Conservation (phyloP, 2,797 vertebrate species). For the Margarornis squamiger region DNA sequence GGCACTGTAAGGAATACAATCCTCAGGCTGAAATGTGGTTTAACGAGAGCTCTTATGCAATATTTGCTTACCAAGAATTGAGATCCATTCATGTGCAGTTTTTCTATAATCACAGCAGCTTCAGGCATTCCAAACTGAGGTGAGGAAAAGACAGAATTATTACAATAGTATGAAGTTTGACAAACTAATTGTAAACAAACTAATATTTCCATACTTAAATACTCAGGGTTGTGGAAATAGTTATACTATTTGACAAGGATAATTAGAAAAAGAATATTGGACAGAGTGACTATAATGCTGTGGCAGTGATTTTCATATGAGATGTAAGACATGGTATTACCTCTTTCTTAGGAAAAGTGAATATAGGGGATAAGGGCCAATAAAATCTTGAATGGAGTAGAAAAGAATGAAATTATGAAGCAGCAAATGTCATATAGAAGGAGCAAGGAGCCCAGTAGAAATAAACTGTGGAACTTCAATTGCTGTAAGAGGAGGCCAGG, state of each 20-base stretch:
- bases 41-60: background rate
- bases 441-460: background rate
- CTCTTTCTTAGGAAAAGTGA: background rate
- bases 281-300: background rate
- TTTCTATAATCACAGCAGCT: conserved; percentile 73
- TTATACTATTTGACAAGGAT: background rate
- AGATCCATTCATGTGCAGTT: conserved; percentile 78
- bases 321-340: background rate
- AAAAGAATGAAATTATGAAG: background rate
- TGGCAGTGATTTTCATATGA: background rate
- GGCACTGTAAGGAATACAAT: background rate
- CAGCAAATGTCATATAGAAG: background rate
- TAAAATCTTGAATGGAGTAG: background rate
- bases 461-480: background rate
- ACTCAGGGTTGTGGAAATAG: background rate
- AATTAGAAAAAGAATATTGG: background rate
- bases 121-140: conserved; percentile 83
- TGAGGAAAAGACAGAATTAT: background rate
- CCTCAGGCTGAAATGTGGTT: background rate
- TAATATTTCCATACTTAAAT: background rate
- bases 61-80: conserved; percentile 81
- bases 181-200: background rate
- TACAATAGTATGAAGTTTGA: background rate
- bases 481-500: background rate
- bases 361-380: background rate